Conservation (phyloP, 1,140 invertebrate genomes). For the Akabosia matsudoensis region DNA sequence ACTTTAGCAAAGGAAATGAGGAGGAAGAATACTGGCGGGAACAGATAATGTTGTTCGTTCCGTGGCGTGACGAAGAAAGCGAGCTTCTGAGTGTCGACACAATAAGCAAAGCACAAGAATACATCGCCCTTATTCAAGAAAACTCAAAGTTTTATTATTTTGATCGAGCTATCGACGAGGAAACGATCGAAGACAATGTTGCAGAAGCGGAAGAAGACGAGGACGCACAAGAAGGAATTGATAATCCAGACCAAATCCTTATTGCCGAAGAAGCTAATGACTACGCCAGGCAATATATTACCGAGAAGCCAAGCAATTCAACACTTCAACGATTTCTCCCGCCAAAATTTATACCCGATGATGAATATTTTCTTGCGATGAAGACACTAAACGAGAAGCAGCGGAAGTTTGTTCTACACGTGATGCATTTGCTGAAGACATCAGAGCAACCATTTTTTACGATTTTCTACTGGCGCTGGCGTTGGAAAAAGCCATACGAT, state of each 20-base stretch:
- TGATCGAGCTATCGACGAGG: neutral
- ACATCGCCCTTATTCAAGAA: neutral
- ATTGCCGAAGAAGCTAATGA: neutral
- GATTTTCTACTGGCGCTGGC: conserved; percentile 29
- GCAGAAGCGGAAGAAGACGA: neutral
- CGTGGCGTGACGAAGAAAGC: neutral
- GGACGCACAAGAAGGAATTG: conserved; percentile 11
- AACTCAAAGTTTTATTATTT: neutral
- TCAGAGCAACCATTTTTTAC: conserved; percentile 10
- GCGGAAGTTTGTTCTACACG: conserved; percentile 6
- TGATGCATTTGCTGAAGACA: neutral
- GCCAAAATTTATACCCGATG: neutral
- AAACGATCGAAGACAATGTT: neutral
- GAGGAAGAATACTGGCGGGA: neutral
- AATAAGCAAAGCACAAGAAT: neutral
- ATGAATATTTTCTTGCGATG: conserved; percentile 14
- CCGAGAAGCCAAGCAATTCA: too few species aligned
- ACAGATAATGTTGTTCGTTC: neutral
- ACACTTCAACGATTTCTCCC: too few species aligned
- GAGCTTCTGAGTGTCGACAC: neutral
- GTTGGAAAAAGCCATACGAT: conserved; percentile 31
- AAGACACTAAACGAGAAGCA: conserved; percentile 30
- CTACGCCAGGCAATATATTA: too few species aligned
- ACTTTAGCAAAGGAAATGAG: neutral
- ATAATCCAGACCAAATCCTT: neutral